Base-by-base conservation (phyloP, 2,888 invertebrate species). In the Lycocerus yunnanus region DNA sequence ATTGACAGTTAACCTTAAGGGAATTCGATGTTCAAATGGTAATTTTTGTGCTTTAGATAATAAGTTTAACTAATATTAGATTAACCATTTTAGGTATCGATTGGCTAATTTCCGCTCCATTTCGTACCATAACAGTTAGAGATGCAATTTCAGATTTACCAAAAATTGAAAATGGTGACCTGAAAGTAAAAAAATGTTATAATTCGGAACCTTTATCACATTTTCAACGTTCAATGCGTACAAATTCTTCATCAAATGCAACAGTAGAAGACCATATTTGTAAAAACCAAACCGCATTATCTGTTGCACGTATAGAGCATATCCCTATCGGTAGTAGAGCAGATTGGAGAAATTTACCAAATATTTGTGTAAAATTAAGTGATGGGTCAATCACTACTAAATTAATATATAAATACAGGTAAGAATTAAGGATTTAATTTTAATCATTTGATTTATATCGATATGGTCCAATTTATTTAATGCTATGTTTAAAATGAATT, bases 281-380 rank as follows among this genome's bases (percentile, higher is more conserved):
- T 84, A 96, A 95, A 84, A 93, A 94, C n/a, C n/a, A n/a, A n/a
- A 82, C 94, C 95, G 94, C 94, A 0, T 85, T 96, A 43, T 93
- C 95, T 2, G 93, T 92, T 85, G 94, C 94, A 24, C 21, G 21
- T 2, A 24, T 24, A 10, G 21, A 24, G 11, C 21, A 24, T 0
- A 89, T 96, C 72, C 96, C 96, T 0, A 90, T 91, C 0, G 88
- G 89, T 1, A 90, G 92, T 0, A 95, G 95, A 1, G 92, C 94
- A 0, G 96, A 96, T 85, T 96, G 96, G 96, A 89, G 96, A 60
- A 95, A 95, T 85, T 87, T 96, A 20, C 96, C 96, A 0, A 96
- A 96, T 83, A 90, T 93, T 75, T 90, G 90, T 4, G 90, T 24
- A 24, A 24, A 24, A 24, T 24, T 24, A 24, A 24, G 21, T 24